phyloP scores from a whole-genome alignment of 2,888 invertebrate species.

The Tineola bisselliella region DNA sequence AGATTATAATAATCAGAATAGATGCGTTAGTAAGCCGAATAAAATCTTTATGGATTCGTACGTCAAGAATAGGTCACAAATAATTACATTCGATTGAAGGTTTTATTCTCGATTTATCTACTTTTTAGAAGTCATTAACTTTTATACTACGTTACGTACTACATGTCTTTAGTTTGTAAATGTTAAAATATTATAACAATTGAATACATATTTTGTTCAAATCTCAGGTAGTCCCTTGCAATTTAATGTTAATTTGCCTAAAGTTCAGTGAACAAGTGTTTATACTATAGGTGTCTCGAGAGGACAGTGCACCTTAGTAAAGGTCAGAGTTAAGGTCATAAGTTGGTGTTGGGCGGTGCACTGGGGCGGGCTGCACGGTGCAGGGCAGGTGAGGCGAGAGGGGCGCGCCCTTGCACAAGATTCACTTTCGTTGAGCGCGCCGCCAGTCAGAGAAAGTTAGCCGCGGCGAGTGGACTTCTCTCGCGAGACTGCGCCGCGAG shows the following conservation, averaged over 20 bases:
- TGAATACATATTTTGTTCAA: no score
- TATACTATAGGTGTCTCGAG: slow-evolving; percentile 13
- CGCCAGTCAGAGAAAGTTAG: slow-evolving; percentile 67
- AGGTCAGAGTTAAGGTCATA: slow-evolving; percentile 66
- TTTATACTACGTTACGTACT: no score
- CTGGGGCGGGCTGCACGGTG: slow-evolving; percentile 29
- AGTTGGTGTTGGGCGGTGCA: slow-evolving; percentile 43
- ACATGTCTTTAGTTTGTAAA: no score
- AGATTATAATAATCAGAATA: no score
- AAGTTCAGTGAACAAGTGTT: background rate
- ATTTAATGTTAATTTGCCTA: background rate
- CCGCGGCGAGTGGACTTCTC: slow-evolving; percentile 65
- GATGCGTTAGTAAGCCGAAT: no score
- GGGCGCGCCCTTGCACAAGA: slow-evolving; percentile 46
- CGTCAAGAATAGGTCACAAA: no score
- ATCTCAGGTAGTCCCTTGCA: background rate
- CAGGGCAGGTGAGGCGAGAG: slow-evolving; percentile 27
- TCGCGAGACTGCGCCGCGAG: slow-evolving; percentile 52
- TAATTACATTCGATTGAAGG: no score
- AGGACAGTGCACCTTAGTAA: slow-evolving; percentile 56
- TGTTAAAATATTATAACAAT: no score
- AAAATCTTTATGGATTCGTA: no score
- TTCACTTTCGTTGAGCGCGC: slow-evolving; percentile 59
- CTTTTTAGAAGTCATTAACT: no score
- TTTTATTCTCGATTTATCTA: no score